Evolutionary conservation across 2,797 vertebrate species (phyloP).

Genomic region (Anniella stebbinsi): DNA sequence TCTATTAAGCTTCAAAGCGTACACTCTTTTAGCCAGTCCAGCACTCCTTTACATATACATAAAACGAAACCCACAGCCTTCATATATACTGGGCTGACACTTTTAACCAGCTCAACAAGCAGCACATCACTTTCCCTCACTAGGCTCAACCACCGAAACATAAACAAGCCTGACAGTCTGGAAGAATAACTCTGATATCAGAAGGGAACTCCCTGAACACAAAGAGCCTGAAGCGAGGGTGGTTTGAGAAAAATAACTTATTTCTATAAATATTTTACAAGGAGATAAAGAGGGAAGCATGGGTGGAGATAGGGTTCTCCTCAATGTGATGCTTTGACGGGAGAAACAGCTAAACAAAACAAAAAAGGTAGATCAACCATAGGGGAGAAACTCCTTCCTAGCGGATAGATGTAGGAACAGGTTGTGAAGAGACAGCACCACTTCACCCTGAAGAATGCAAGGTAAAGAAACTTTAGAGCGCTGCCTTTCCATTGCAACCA

Average conservation of each 20-base stretch:
- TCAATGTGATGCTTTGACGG: constrained; percentile 47
- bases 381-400: constrained; percentile 55
- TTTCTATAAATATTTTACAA: constrained; percentile 20
- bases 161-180: background rate
- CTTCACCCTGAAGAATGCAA: background rate
- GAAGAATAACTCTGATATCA: background rate
- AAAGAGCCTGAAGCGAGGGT: background rate
- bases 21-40: background rate
- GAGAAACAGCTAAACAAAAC: background rate
- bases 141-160: background rate
- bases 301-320: constrained; percentile 58
- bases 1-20: background rate
- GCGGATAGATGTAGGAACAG: background rate
- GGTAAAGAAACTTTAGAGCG: background rate
- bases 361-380: constrained; percentile 59
- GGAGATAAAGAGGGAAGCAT: constrained; percentile 66
- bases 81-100: too few species aligned
- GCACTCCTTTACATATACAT: background rate
- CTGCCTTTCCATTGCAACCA: background rate
- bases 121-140: background rate
- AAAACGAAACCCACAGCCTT: background rate
- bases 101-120: background rate
- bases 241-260: accelerated
- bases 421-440: constrained; percentile 26
- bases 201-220: background rate